Base-by-base conservation (phyloP, 2,888 invertebrate genomes). In the Acrobasis repandana region DNA sequence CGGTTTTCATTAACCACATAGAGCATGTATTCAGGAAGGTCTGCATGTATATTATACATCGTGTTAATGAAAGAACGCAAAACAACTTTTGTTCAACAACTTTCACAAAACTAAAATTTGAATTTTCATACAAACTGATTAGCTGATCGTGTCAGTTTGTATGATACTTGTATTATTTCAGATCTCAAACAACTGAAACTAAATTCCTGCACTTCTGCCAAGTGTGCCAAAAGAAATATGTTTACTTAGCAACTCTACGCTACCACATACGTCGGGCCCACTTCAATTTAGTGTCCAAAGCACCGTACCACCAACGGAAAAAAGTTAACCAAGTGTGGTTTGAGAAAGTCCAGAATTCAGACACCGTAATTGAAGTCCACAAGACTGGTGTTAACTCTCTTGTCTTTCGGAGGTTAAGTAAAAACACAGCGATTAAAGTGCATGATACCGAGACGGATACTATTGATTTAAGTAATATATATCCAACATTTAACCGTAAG, bases 271-370 rank as follows among this genome's bases (percentile, higher is more conserved):
- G 67, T 0, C 65, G 65, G 1, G 20, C 61, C 0, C 89, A 89
- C 49, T 88, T 77, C 67, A 87, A 88, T 57, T 61, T 84, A 0
- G 61, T 66, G 10, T 66, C 77, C 0, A 72, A 65, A 11, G 62
- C 69, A 6, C 77, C 81, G 0, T 70, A 70, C 11, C 75, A 69
- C 0, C 69, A 79, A 1, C 43, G 66, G 0, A 82, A 82, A 61
- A 68, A 77, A 43, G 68, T 86, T 0, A 83, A 87, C 62, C 77
- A 86, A 59, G 77, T 82, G 0, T 88, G 88, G 86, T 79, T 78
- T 1, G 88, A 88, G 54, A 80, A 73, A 9, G 87, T 86, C 0
- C 51, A 68, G 0, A 84, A 88, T 56, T 69, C 81, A 0, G 66
- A 81, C 2, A 66, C 65, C 0, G 61, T 86, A 0, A 71, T 86